Percentiles rank a stretch among this genome's conserved stretches.
Conservation (phyloP, 2,797 vertebrate species). For the Megalops cyprinoides region DNA sequence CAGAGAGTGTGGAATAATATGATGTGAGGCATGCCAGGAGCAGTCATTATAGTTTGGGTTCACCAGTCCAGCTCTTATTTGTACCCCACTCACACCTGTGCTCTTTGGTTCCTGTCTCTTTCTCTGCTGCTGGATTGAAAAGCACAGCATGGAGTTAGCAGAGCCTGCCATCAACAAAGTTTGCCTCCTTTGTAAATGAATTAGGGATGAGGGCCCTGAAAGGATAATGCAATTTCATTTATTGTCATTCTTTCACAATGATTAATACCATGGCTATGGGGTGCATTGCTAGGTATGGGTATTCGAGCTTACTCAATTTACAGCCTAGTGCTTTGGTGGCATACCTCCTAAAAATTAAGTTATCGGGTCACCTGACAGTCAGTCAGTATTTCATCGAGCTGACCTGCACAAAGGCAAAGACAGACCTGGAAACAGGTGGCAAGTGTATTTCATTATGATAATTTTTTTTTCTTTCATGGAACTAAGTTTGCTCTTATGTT, state of each 20-base stretch:
- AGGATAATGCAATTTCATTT: constrained; percentile 34
- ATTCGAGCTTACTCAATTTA: constrained; percentile 16
- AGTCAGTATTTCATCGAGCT: background rate
- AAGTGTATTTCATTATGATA: background rate
- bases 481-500: background rate
- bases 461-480: background rate
- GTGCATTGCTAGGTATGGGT: constrained; percentile 1
- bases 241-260: constrained; percentile 25
- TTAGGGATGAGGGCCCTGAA: constrained; percentile 27
- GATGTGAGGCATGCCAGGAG: no score
- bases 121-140: background rate
- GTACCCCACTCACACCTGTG: background rate
- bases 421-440: background rate
- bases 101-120: background rate
- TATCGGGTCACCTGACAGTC: constrained; percentile 12
- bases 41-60: background rate
- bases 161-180: constrained; percentile 25
- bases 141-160: background rate
- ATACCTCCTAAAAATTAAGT: background rate
- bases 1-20: background rate
- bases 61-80: background rate
- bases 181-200: constrained; percentile 30
- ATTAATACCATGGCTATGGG: constrained; percentile 26
- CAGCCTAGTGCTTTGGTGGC: background rate
- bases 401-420: background rate